Evolutionary conservation across 2,113 vertebrate species (phyloP).

Genomic region (Mobula hypostoma): DNA sequence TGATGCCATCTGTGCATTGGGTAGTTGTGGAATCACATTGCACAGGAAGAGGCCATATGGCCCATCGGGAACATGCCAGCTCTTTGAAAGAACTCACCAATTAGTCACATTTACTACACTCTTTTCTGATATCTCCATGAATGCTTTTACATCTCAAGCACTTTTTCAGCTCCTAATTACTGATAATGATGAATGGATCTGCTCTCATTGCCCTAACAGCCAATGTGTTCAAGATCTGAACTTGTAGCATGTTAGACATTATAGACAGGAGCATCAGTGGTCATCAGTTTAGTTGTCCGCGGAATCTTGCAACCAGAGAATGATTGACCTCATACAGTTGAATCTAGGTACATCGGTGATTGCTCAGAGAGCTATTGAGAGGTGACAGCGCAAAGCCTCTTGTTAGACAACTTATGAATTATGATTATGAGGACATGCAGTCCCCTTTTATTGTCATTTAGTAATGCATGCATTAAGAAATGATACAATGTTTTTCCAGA

Average conservation of each 20-base stretch:
- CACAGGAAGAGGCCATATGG: background rate
- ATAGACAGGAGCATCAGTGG: too few relatives aligned
- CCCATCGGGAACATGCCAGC: background rate
- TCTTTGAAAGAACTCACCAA: background rate
- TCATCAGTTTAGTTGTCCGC: too few relatives aligned
- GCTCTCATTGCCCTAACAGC: background rate
- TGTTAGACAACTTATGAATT: too few relatives aligned
- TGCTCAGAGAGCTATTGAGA: too few relatives aligned
- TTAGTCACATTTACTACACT: background rate
- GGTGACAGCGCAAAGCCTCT: too few relatives aligned
- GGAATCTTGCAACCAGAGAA: too few relatives aligned
- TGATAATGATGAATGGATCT: background rate
- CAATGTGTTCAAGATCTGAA: background rate
- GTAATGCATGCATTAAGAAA: too few relatives aligned
- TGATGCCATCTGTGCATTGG: constrained; percentile 10
- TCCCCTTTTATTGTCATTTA: too few relatives aligned
- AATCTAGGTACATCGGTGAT: too few relatives aligned
- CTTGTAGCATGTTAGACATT: background rate
- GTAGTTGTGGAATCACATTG: background rate
- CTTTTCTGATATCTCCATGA: background rate
- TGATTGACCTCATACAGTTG: too few relatives aligned
- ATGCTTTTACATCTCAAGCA: background rate
- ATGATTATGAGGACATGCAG: too few relatives aligned
- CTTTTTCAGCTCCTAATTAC: background rate
- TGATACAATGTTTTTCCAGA: too few relatives aligned